Evolutionary conservation across 2,113 vertebrate genomes (phyloP), one percentile per base, ranked within the genome.

Genomic region (Megaceryle torquata): DNA sequence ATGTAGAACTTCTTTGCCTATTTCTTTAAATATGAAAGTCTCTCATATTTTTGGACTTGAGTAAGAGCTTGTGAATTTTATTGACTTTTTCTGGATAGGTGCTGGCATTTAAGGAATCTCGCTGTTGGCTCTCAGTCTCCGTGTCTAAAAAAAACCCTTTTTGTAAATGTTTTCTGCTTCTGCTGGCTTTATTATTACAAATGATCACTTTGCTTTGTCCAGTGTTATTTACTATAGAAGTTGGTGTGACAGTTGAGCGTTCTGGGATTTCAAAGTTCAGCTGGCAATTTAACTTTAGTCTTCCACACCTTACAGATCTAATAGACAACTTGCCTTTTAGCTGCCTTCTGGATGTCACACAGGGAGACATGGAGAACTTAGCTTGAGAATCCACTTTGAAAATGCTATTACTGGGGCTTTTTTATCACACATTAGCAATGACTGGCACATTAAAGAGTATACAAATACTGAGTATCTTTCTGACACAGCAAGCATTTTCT

Each of bases 131-230:
- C 33, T 68, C 7, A 60, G 60, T 5, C 11, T 74, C 33, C 37
- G 6, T 26, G 54, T 76, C 17, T 68, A 44, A 88, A 82, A 31
- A 31, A 26, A 2, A 0, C 0, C 2, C 3, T 8, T 24, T 56
- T 48, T 75, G 78, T 31, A 2, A 74, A 21, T 17, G 3, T 59
- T 93, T 86, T 59, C 25, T 78, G 10, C 63, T 65, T 44, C 4
- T 12, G 0, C 43, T 57, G 29, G 5, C 7, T 91, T 83, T 85
- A 53, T 57, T 82, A 11, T 69, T 88, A 22, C 41, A 89, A n/a
- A n/a, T n/a, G 13, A 48, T 48, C 39, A 6, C 21, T 93, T 86
- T 77, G 7, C 7, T 7, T 56, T 71, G 18, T 63, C 16, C 24
- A 31, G 24, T 68, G 67, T 68, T 35, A 50, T 67, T 93, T 90